These are phyloP conservation scores for Tubulanus polymorphus DNA, from an alignment of 2,888 invertebrate genomes.

Conservation along the genomic window DNA sequence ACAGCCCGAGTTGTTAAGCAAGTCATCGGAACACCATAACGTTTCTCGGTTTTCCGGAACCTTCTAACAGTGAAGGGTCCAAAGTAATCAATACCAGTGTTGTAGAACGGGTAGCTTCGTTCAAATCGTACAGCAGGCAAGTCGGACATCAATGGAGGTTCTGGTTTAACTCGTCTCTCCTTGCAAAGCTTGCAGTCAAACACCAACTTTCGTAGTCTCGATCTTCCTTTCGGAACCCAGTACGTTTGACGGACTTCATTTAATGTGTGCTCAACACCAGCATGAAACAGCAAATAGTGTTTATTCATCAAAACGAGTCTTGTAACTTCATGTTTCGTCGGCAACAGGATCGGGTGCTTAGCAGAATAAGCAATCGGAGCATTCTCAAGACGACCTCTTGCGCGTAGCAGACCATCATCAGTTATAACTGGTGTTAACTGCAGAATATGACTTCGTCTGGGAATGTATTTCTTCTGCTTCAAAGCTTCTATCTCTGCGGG, in stretches of 20 bases:
- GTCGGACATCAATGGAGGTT: conserved; percentile 5
- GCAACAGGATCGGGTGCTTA: conserved; percentile 8
- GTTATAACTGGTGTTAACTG: not conserved
- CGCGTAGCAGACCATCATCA: not conserved
- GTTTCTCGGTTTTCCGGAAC: not conserved
- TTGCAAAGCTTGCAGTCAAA: not conserved
- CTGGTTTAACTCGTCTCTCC: not conserved
- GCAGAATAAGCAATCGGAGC: not conserved
- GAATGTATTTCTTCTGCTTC: not conserved
- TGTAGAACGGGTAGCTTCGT: not conserved
- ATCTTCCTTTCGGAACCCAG: conserved; percentile 2
- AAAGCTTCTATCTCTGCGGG: not conserved
- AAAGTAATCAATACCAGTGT: conserved; percentile 8
- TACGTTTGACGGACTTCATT: not conserved
- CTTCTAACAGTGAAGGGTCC: conserved; percentile 5
- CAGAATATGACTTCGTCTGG: not conserved
- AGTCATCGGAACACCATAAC: conserved; percentile 7
- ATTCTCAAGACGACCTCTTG: not conserved
- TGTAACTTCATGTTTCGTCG: not conserved
- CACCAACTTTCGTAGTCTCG: not conserved
- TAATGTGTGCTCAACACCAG: not conserved
- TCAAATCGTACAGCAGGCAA: not conserved
- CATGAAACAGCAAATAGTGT: not conserved
- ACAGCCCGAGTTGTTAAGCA: conserved; percentile 5
- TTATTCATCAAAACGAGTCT: conserved; percentile 2